Base-by-base conservation (phyloP, 2,888 invertebrate genomes). In the Tiliacea aurago region DNA sequence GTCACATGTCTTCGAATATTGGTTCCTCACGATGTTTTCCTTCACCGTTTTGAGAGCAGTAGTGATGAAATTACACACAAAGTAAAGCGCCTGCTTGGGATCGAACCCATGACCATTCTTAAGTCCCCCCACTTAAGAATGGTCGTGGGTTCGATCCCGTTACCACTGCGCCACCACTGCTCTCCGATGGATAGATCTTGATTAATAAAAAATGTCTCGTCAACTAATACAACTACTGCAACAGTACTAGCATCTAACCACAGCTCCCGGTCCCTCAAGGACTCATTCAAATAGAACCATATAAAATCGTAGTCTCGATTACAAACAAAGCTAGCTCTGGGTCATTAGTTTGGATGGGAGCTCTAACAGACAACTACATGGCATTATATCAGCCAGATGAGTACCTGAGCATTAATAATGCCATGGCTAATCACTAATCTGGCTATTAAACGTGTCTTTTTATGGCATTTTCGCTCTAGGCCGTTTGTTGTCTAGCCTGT, bases 361-460 rank as follows among this genome's bases (percentile, higher is more conserved):
- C 55, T 58, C 11, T 47, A 56, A 33, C 23, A 69, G n/a, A 41
- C 55, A 64, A 65, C 63, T 79, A 47, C 37, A 73, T 79, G 65
- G 53, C 2, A 83, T 81, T 83, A 81, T 49, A 15, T 79, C 65
- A 65, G 64, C 20, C 5, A 58, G 49, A 58, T 74, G 65, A 11
- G 61, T 62, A 65, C 58, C 49, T 41, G 33, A 47, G 43, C 62
- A 47, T 49, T 81, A 58, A 65, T 83, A 74, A 71, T 49, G 43
- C 62, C 51, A 69, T 62, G 23, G 64, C 55, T 37, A 51, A 79
- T 79, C 49, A 69, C 67, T 79, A 79, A 83, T 83, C 73, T 62
- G 53, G 11, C 45, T 23, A 71, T 79, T 63, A 83, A 79, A 74
- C 49, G 65, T 56, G 53, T 72, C n/a, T 82, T 81, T 81, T 73